phyloP scores from a whole-genome alignment of 2,113 vertebrate genomes.

The Chaenocephalus aceratus region DNA sequence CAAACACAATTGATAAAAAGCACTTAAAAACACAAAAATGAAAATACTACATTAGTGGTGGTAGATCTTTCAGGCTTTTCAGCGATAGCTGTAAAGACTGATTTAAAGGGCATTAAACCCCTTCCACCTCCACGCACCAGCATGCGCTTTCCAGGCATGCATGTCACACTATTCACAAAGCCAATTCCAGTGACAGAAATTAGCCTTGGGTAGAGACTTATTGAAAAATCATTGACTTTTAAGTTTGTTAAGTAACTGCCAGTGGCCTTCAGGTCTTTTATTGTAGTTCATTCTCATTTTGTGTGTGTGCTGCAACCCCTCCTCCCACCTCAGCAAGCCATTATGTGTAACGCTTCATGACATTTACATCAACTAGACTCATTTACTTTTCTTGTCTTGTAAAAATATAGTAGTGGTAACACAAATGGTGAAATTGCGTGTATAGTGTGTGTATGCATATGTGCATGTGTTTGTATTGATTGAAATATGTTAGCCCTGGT shows the following conservation, averaged over 20 bases:
- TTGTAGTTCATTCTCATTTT: slow-evolving; percentile 56
- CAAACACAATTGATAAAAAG: slow-evolving; percentile 5
- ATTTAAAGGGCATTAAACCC: slow-evolving; percentile 23
- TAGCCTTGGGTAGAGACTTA: slow-evolving; percentile 78
- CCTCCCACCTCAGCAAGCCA: slow-evolving; percentile 37
- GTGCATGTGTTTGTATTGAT: slow-evolving; percentile 78
- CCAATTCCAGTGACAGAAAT: slow-evolving; percentile 66
- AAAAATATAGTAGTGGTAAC: slow-evolving; percentile 62
- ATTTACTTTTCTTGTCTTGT: slow-evolving; percentile 70
- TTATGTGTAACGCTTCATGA: slow-evolving; percentile 64
- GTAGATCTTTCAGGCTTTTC: slow-evolving; percentile 9
- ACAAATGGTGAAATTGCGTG: slow-evolving; percentile 46
- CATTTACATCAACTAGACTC: slow-evolving; percentile 78
- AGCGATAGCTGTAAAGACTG: not conserved
- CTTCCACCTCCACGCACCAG: not conserved
- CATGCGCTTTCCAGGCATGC: slow-evolving; percentile 51
- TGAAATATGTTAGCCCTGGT: slow-evolving; percentile 76
- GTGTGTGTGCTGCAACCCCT: slow-evolving; percentile 17
- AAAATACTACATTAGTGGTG: not conserved
- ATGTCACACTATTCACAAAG: slow-evolving; percentile 37
- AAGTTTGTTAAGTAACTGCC: slow-evolving; percentile 79
- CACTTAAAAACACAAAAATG: slow-evolving; percentile 1
- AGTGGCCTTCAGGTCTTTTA: slow-evolving; percentile 71
- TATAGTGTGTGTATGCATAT: slow-evolving; percentile 58
- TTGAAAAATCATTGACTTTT: slow-evolving; percentile 84